A percentile compares a stretch with the other conserved stretches of the same genome.
Evolutionary conservation across 2,113 vertebrate species (phyloP).

Genomic region (Lepisosteus oculatus): DNA sequence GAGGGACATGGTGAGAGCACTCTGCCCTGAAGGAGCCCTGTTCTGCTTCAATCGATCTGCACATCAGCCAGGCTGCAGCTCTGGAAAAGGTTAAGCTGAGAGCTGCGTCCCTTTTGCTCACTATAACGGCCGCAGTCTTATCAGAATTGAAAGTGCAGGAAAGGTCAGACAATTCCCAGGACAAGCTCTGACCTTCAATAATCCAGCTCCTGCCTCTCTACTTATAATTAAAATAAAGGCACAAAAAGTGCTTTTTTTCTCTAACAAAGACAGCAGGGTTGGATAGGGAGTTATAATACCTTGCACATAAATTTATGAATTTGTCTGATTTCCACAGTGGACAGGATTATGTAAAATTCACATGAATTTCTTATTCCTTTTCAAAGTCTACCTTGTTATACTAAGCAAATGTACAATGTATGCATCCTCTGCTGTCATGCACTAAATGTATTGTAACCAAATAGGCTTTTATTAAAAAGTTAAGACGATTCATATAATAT

Average conservation of each 20-base stretch:
- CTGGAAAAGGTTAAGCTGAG: constrained; percentile 72
- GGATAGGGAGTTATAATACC: no score
- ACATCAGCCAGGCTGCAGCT: constrained; percentile 45
- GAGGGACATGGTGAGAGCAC: constrained; percentile 56
- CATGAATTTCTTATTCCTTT: no score
- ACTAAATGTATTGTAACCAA: no score
- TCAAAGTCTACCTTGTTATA: no score
- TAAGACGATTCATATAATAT: no score
- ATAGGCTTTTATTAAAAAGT: no score
- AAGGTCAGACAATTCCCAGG: constrained; percentile 75
- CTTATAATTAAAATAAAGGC: constrained; percentile 71
- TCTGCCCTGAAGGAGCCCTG: constrained; percentile 60
- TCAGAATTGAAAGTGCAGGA: constrained; percentile 69
- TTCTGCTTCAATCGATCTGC: constrained; percentile 61
- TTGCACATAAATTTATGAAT: no score
- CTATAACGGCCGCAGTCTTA: constrained; percentile 60
- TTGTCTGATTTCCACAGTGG: no score
- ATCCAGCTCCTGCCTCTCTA: constrained; percentile 64
- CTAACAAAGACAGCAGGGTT: no score
- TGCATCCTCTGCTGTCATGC: no score
- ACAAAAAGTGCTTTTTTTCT: constrained; percentile 29
- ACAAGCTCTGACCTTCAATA: constrained; percentile 72
- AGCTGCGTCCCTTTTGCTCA: constrained; percentile 46
- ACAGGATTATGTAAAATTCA: no score
- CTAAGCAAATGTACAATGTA: no score